Evolutionary conservation across 2,113 vertebrate genomes (phyloP), one percentile per base, ranked within the genome.

Genomic region (Dunckerocampus dactyliophorus): DNA sequence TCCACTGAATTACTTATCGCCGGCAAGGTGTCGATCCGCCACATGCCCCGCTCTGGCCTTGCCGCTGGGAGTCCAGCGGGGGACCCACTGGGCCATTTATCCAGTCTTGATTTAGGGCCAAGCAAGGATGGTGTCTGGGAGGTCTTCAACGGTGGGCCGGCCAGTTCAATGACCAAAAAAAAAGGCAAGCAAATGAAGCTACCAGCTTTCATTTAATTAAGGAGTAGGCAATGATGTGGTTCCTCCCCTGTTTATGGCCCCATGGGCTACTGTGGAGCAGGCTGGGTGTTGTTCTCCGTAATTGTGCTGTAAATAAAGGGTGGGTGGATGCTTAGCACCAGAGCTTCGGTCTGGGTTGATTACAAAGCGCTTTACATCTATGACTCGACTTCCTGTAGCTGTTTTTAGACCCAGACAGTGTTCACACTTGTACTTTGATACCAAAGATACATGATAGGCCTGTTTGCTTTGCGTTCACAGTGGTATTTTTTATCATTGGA

Each of bases 1-100:
- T 92, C 92, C 92, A 92, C 92, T 92, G 93, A 94, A 96, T 95
- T 92, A 94, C 94, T 95, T 95, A 94, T 93, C 88, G 91, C 92
- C 76, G 91, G 91, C 91, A 90, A 91, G 89, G 90, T 91, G 92
- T 94, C 92, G 91, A 93, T 94, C 90, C 85, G 77, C 89, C 83
- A 80, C 87, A 80, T 88, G 77, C 90, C 91, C 89, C 87, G 88
- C 72, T 73, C 75, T 72, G 76, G 82, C 79, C 69, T 72, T 70
- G 82, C 80, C 63, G 65, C 69, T 64, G 80, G 82, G 65, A 62
- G 71, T 80, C 82, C 75, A 73, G 75, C 75, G 88, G 85, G 86
- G 86, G 84, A 88, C 83, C 88, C 82, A 80, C 86, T 72, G 82
- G 82, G 80, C 88, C 79, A 85, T 91, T 93, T 92, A 91, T 88